Base-by-base conservation (phyloP, 2,113 vertebrate genomes). In the Plestiodon gilberti region DNA sequence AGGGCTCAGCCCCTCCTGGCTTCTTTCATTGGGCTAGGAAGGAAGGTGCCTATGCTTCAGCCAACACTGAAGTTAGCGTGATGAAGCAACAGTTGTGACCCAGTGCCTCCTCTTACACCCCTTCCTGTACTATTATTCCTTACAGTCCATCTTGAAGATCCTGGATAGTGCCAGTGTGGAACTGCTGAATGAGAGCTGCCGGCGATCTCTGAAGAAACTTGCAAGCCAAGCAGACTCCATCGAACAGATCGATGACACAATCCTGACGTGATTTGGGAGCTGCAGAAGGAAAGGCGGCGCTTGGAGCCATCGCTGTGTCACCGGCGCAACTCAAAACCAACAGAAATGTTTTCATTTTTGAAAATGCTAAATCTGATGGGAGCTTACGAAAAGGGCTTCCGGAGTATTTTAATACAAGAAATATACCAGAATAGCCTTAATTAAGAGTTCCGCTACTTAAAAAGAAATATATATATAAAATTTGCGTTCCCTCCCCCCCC, bases 171-270 rank as follows among this genome's bases (percentile, higher is more conserved):
- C 98, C 81, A 99, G 99, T 91, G 96, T 98, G 85, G 99, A 99
- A 83, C 97, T 98, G 1, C 96, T 99, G 91, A 97, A 94, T 0
- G 99, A 99, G 23, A 97, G 98, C 94, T 96, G 97, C 93, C 97
- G 98, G 69, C 96, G 99, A 28, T 99, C 98, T n/a, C 94, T 99
- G 94, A 98, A 97, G 96, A 99, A 98, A 95, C 98, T 99, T 57
- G 97, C 98, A 77, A 91, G 96, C 90, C 97, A 97, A 92, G 96
- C 96, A 0, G 99, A 99, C 95, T 98, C 98, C 22, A 96, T 93
- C 4, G 99, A 99, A 95, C 98, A 98, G 92, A 98, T 99, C 0
- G 99, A 99, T 0, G 99, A 99, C 95, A 99, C 98, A 69, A 98
- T 99, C 90, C 96, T 99, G 89, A 99, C 98, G 92, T 99, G 98